Conservation (phyloP, 2,797 vertebrate species). For the Pteronotus mesoamericanus region DNA sequence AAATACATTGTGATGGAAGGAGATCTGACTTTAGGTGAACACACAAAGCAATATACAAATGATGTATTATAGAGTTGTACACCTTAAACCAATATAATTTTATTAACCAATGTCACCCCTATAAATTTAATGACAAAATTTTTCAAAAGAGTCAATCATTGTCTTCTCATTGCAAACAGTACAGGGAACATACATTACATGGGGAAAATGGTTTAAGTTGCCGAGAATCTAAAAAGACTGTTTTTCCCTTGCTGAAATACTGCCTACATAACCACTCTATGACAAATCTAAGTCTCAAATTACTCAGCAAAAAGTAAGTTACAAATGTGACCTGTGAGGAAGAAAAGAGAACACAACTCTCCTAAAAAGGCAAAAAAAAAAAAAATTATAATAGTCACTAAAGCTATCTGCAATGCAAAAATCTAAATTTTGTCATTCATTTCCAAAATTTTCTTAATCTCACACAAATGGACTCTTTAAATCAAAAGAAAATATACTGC, state of each 20-base stretch:
- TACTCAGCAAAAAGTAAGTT: slow-evolving; percentile 5
- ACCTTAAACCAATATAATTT: background rate
- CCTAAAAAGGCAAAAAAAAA: background rate
- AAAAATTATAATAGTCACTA: background rate
- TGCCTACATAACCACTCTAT: background rate
- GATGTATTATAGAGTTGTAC: background rate
- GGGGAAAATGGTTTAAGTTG: slow-evolving; percentile 9
- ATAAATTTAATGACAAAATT: background rate
- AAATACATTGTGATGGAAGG: background rate
- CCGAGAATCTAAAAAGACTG: slow-evolving; percentile 10
- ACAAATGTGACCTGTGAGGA: background rate
- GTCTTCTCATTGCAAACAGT: slow-evolving; percentile 5
- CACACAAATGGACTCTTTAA: slow-evolving; percentile 6
- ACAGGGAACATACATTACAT: background rate
- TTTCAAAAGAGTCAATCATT: background rate
- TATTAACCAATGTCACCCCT: background rate
- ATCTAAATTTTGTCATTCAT: background rate
- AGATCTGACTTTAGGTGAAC: background rate
- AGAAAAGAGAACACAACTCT: background rate
- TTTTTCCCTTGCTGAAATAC: background rate
- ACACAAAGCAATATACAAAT: background rate
- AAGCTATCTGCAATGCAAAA: background rate
- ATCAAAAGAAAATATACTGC: background rate
- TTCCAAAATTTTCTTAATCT: slow-evolving; percentile 35
- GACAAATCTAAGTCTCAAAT: background rate